These are phyloP conservation scores for Amaurobius ferox DNA, from an alignment of 2,888 invertebrate species.

Conservation along the genomic window DNA sequence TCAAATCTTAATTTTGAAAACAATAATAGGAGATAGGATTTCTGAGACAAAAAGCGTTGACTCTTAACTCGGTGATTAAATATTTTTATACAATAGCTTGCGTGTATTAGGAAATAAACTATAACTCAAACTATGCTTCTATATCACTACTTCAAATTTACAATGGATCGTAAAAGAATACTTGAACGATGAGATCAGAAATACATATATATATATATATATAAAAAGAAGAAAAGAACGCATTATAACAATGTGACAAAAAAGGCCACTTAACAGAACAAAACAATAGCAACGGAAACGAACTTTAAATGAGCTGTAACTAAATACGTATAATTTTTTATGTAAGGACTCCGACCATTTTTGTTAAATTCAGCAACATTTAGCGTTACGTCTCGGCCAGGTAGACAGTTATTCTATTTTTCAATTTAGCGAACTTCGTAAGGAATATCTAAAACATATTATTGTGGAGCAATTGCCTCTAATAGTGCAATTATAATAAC, in stretches of 20 bases:
- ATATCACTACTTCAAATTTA: too few relatives aligned
- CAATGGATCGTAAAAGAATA: too few relatives aligned
- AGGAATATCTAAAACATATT: constrained; percentile 4
- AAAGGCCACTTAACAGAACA: constrained; percentile 47
- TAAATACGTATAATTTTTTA: constrained; percentile 38
- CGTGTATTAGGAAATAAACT: too few relatives aligned
- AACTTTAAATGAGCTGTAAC: constrained; percentile 50
- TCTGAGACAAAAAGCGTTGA: too few relatives aligned
- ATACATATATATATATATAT: too few relatives aligned
- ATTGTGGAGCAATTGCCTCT: constrained; percentile 27
- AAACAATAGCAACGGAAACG: constrained; percentile 29
- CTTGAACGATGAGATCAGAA: too few relatives aligned
- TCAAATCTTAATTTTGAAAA: too few relatives aligned
- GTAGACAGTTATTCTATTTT: constrained; percentile 3
- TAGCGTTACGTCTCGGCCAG: neutral
- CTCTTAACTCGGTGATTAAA: too few relatives aligned
- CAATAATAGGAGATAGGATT: too few relatives aligned
- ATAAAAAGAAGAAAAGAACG: too few relatives aligned
- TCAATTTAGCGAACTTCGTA: neutral
- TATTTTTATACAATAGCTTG: too few relatives aligned
- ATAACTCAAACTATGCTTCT: too few relatives aligned
- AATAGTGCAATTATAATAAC: constrained; percentile 61
- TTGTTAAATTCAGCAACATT: constrained; percentile 25
- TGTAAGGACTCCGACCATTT: constrained; percentile 26
- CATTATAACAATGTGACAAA: constrained; percentile 54